These are phyloP conservation scores for Rhinolophus ferrumequinum DNA, from an alignment of 2,113 vertebrate species.

Conservation along the genomic window DNA sequence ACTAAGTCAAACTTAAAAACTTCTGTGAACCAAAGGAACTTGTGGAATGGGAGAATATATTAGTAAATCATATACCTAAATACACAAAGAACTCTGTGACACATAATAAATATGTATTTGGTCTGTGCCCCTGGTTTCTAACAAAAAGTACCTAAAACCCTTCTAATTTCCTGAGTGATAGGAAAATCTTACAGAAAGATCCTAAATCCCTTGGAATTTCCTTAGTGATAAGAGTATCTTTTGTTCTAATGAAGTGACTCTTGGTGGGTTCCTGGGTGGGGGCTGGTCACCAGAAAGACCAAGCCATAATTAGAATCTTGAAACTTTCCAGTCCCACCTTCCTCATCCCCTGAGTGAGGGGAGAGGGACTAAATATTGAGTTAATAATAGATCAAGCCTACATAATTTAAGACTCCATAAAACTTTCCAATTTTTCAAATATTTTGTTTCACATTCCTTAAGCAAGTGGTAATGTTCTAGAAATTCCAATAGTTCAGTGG, in stretches of 20 bases:
- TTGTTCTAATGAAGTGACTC: neutral
- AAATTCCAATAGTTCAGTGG: neutral
- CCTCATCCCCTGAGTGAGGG: neutral
- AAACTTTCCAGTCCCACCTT: neutral
- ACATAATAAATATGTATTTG: neutral
- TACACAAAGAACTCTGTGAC: neutral
- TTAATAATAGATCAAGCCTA: neutral
- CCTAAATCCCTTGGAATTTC: neutral
- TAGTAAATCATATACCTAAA: neutral
- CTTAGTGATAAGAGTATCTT: neutral
- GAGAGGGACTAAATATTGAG: neutral
- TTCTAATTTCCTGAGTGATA: neutral
- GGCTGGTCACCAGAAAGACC: neutral
- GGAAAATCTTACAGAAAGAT: neutral
- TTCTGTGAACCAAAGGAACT: neutral
- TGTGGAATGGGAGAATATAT: neutral
- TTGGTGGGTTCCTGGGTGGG: neutral
- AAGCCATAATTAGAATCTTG: neutral
- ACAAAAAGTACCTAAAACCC: neutral
- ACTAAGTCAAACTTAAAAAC: neutral
- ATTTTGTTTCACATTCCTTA: neutral
- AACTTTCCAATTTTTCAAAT: neutral
- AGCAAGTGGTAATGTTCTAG: neutral
- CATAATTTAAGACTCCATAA: neutral
- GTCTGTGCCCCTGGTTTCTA: neutral